Conservation (phyloP, 2,888 invertebrate genomes). For the Drosophila emarginata region DNA sequence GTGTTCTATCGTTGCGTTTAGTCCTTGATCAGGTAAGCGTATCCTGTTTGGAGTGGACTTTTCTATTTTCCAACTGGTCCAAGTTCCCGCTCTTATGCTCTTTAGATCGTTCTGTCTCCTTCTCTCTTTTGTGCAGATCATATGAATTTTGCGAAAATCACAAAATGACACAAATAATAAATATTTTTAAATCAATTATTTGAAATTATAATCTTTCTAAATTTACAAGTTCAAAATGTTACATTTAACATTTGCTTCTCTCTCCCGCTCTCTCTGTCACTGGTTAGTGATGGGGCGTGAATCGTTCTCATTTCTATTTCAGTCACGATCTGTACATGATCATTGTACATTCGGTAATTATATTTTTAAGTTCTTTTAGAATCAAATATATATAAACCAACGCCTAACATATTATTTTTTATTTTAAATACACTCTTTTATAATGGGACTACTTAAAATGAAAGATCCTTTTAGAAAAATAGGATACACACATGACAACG, state of each 20-base stretch:
- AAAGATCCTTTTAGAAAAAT: slow-evolving; percentile 16
- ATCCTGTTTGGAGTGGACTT: slow-evolving; percentile 9
- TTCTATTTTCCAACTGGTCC: slow-evolving; percentile 38
- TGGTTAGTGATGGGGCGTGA: not conserved
- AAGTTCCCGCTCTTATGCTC: slow-evolving; percentile 1
- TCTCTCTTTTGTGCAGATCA: slow-evolving; percentile 9
- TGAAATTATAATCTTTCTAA: not conserved
- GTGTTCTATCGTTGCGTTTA: not conserved
- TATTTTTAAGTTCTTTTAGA: not conserved
- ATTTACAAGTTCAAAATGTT: not conserved
- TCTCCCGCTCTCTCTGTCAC: not conserved
- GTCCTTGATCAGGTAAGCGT: slow-evolving; percentile 29
- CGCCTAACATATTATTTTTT: too few relatives aligned
- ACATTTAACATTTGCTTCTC: not conserved
- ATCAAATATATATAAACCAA: not conserved
- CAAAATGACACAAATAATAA: too few relatives aligned
- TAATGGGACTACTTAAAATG: slow-evolving; percentile 36
- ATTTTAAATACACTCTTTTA: not conserved
- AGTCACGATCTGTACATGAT: not conserved
- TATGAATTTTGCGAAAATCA: not conserved
- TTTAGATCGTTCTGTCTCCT: not conserved
- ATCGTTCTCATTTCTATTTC: not conserved
- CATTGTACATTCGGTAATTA: not conserved
- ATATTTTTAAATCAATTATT: not conserved
- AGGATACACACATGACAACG: not conserved